phyloP scores from a whole-genome alignment of 2,797 vertebrate species.

The Cygnus olor region DNA sequence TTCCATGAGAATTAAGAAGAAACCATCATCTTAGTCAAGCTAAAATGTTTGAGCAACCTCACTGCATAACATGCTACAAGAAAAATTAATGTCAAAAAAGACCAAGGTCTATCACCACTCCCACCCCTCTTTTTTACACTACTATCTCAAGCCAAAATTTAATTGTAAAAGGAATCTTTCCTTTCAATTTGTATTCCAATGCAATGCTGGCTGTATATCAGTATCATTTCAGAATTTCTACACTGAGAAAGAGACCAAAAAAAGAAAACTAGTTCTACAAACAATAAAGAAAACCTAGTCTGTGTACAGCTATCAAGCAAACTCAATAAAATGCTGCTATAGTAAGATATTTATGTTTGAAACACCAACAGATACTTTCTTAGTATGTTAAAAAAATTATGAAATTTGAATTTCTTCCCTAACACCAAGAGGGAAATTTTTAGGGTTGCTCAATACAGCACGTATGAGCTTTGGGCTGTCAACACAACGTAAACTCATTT shows the following conservation, averaged over 20 bases:
- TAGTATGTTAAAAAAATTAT: neutral
- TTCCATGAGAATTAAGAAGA: slow-evolving; percentile 10
- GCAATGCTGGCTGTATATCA: neutral
- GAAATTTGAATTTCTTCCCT: neutral
- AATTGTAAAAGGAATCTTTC: neutral
- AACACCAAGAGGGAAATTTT: neutral
- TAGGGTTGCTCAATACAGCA: rapidly evolving
- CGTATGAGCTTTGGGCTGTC: neutral
- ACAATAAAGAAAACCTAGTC: neutral
- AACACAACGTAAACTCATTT: neutral
- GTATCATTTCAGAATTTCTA: neutral
- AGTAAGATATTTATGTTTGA: neutral
- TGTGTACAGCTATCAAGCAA: neutral
- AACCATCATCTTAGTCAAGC: slow-evolving; percentile 7
- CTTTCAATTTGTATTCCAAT: slow-evolving; percentile 27
- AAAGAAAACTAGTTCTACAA: neutral
- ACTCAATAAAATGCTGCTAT: neutral
- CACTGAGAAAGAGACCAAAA: neutral
- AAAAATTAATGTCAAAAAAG: slow-evolving; percentile 15
- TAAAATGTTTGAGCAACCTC: neutral
- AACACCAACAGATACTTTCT: neutral
- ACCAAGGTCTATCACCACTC: neutral
- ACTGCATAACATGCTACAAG: neutral
- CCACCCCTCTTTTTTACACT: neutral
- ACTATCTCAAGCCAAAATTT: slow-evolving; percentile 15